A percentile compares a stretch with the other conserved stretches of the same genome.
Conservation (phyloP, 2,888 invertebrate genomes). For the Hemicrepidius hirtus region DNA sequence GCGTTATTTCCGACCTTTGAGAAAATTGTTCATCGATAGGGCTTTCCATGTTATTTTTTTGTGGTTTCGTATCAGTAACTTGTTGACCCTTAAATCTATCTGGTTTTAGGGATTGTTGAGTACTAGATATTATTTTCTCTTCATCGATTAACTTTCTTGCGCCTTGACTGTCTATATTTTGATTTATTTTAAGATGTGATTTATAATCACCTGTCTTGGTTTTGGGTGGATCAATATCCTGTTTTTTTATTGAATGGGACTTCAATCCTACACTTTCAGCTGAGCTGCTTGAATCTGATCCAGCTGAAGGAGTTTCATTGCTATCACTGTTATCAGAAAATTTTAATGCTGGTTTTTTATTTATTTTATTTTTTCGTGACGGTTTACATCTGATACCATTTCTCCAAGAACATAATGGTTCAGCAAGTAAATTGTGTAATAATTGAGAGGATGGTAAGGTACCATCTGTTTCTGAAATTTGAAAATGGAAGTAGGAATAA, state of each 20-base stretch:
- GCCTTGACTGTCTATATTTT: too few species aligned
- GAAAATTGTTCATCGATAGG: not conserved
- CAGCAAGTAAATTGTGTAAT: conserved; percentile 64
- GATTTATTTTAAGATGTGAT: too few species aligned
- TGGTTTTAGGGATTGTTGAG: not conserved
- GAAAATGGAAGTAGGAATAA: too few species aligned
- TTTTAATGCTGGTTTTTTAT: conserved; percentile 11
- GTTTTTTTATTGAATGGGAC: not conserved
- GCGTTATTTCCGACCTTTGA: not conserved
- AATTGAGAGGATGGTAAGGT: conserved; percentile 58
- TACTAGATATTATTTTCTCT: not conserved
- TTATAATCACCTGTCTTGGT: not conserved
- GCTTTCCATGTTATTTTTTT: conserved; percentile 11
- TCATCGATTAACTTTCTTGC: too few species aligned
- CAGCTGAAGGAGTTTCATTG: conserved; percentile 32
- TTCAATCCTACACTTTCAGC: conserved; percentile 17
- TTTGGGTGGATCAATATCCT: too few species aligned
- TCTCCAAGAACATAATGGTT: conserved; percentile 65
- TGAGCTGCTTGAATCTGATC: conserved; percentile 33
- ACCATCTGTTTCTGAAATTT: conserved; percentile 31
- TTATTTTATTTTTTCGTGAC: conserved; percentile 20
- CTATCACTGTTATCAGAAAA: conserved; percentile 1
- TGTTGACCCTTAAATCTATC: too few species aligned
- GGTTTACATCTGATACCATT: conserved; percentile 34
- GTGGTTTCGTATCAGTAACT: conserved; percentile 6